A percentile compares a stretch with the other conserved stretches of the same genome.
These are phyloP conservation scores for Scartelaos histophorus DNA, from an alignment of 2,113 vertebrate genomes.

Conservation along the genomic window DNA sequence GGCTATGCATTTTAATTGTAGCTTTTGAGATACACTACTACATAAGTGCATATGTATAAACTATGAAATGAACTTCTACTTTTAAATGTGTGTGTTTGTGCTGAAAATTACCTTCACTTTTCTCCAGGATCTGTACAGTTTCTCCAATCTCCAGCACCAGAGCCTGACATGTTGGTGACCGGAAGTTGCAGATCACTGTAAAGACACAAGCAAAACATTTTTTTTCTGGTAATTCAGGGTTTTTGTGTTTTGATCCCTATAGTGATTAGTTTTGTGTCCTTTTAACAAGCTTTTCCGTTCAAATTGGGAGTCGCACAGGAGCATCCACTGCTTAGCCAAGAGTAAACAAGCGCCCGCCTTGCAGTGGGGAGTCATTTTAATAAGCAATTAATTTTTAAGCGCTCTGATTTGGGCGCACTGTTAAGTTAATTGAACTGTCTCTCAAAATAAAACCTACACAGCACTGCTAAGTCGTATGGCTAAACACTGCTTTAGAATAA, in stretches of 20 bases:
- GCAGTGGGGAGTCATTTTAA: conserved; percentile 65
- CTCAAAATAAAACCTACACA: conserved; percentile 59
- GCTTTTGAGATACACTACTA: neutral
- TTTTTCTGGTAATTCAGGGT: neutral
- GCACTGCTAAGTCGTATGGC: conserved; percentile 41
- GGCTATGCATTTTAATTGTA: neutral
- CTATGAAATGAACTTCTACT: neutral
- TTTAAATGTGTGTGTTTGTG: neutral
- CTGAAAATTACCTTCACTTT: conserved; percentile 87
- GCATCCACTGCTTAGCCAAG: conserved; percentile 50
- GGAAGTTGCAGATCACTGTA: conserved; percentile 95
- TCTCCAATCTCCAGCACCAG: conserved; percentile 96
- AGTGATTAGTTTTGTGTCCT: conserved; percentile 15
- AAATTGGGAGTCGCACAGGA: conserved; percentile 50
- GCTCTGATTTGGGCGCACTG: conserved; percentile 57
- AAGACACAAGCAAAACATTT: conserved; percentile 13
- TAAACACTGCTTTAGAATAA: conserved; percentile 53
- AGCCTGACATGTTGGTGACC: conserved; percentile 88
- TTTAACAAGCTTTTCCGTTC: conserved; percentile 59
- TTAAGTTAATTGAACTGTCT: conserved; percentile 68
- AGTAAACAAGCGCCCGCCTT: conserved; percentile 64
- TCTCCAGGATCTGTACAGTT: conserved; percentile 97
- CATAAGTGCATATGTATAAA: neutral
- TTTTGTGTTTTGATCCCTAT: neutral
- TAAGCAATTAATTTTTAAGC: conserved; percentile 70